These are phyloP conservation scores for Tanypteryx hageni DNA, from an alignment of 2,888 invertebrate species.

Conservation along the genomic window DNA sequence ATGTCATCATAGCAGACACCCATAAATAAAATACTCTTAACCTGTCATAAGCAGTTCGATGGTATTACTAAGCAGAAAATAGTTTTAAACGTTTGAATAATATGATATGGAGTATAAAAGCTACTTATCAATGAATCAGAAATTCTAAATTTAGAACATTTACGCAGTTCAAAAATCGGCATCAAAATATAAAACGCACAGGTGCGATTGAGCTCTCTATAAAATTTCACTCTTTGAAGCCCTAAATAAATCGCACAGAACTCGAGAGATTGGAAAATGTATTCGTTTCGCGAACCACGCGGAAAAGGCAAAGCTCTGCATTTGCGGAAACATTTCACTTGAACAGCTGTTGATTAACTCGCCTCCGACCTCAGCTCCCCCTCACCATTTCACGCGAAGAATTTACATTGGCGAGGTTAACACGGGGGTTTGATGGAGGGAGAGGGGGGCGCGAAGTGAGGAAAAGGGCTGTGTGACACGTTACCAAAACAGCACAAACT, in stretches of 20 bases:
- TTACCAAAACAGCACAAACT: conserved; percentile 16
- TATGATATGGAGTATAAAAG: too few relatives aligned
- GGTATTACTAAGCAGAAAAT: too few relatives aligned
- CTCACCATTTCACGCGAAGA: background rate
- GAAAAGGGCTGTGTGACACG: background rate
- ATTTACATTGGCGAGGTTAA: conserved; percentile 22
- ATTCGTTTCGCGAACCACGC: background rate
- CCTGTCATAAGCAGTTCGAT: too few relatives aligned
- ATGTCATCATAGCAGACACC: background rate
- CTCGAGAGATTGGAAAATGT: too few relatives aligned
- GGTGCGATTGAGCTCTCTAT: too few relatives aligned
- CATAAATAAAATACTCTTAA: background rate
- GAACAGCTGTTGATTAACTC: conserved; percentile 17
- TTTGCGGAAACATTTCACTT: conserved; percentile 1
- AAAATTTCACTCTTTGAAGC: too few relatives aligned
- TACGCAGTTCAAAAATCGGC: too few relatives aligned
- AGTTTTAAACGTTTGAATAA: too few relatives aligned
- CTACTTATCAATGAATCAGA: too few relatives aligned
- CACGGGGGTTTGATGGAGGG: background rate
- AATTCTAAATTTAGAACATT: too few relatives aligned
- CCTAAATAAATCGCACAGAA: too few relatives aligned
- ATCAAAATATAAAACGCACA: too few relatives aligned
- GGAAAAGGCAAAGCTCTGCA: background rate
- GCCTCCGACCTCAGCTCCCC: background rate
- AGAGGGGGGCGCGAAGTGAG: background rate